These are phyloP conservation scores for Hyposoter dolosus DNA, from an alignment of 2,888 invertebrate genomes.

Conservation along the genomic window DNA sequence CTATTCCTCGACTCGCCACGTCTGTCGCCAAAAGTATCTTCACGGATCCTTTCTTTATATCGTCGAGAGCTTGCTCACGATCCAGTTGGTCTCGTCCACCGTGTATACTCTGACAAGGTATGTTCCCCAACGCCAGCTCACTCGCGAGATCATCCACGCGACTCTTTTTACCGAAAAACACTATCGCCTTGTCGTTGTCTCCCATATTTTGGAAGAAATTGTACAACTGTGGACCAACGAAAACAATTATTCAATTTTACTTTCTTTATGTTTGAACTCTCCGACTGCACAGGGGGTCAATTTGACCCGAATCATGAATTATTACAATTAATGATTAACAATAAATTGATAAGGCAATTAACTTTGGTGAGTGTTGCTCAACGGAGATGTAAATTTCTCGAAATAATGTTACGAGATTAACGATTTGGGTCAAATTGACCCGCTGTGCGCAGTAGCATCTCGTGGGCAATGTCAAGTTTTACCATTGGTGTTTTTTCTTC, in stretches of 20 bases:
- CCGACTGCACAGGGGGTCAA: not conserved
- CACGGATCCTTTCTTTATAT: constrained; percentile 92
- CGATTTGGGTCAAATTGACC: not conserved
- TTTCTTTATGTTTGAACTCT: not conserved
- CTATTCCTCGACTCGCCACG: constrained; percentile 97
- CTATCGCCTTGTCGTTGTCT: constrained; percentile 93
- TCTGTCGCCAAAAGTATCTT: constrained; percentile 97
- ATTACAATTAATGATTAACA: too few relatives aligned
- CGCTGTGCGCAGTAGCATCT: not conserved
- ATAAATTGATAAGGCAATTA: too few relatives aligned
- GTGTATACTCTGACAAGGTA: constrained; percentile 93
- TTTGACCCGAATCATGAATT: not conserved
- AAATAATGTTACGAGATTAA: too few relatives aligned
- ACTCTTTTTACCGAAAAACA: constrained; percentile 95
- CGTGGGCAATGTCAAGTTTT: constrained; percentile 46
- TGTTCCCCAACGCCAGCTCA: constrained; percentile 90
- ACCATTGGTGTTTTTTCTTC: constrained; percentile 89
- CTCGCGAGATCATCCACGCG: constrained; percentile 93
- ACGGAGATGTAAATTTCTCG: too few relatives aligned
- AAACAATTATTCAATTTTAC: not conserved
- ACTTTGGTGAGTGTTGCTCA: too few relatives aligned
- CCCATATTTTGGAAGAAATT: constrained; percentile 90
- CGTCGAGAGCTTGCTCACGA: constrained; percentile 93
- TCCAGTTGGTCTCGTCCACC: constrained; percentile 94
- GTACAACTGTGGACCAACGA: constrained; percentile 85